A percentile compares a stretch with the other conserved stretches of the same genome.
These are phyloP conservation scores for Rhadinocentrus ornatus DNA, from an alignment of 2,797 vertebrate species.

Conservation along the genomic window DNA sequence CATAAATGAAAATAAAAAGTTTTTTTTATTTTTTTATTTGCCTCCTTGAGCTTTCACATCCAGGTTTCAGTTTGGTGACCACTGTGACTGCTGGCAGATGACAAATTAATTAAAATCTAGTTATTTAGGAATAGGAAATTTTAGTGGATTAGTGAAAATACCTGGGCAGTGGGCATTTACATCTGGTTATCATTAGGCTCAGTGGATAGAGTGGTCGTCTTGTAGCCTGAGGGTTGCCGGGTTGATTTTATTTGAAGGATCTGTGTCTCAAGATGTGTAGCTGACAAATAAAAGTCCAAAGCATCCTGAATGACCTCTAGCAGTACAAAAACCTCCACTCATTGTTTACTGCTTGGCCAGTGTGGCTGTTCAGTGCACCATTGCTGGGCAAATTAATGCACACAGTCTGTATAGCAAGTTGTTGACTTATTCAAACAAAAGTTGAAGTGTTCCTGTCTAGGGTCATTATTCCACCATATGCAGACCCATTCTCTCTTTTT, in stretches of 20 bases:
- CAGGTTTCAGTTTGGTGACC: not conserved
- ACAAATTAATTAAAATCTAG: not conserved
- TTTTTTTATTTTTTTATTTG: no score
- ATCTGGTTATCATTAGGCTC: no score
- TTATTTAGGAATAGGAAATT: no score
- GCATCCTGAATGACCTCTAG: conserved; percentile 14
- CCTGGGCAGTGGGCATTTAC: no score
- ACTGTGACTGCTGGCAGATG: not conserved
- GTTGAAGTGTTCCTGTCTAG: conserved; percentile 4
- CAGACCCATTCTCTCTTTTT: not conserved
- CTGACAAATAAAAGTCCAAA: not conserved
- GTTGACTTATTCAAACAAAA: no score
- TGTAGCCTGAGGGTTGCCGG: no score
- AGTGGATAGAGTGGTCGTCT: no score
- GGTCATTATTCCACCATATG: conserved; percentile 21
- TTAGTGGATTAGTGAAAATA: no score
- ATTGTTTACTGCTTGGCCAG: not conserved
- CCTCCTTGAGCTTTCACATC: not conserved
- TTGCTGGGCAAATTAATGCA: conserved; percentile 23
- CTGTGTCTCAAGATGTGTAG: conserved; percentile 4
- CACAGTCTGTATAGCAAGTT: conserved; percentile 31
- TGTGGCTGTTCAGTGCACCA: conserved; percentile 16
- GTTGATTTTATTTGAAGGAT: not conserved
- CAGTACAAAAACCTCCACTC: conserved; percentile 1
- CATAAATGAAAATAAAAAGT: not conserved